phyloP scores from a whole-genome alignment of 2,797 vertebrate genomes.

The Amazonetta brasiliensis region DNA sequence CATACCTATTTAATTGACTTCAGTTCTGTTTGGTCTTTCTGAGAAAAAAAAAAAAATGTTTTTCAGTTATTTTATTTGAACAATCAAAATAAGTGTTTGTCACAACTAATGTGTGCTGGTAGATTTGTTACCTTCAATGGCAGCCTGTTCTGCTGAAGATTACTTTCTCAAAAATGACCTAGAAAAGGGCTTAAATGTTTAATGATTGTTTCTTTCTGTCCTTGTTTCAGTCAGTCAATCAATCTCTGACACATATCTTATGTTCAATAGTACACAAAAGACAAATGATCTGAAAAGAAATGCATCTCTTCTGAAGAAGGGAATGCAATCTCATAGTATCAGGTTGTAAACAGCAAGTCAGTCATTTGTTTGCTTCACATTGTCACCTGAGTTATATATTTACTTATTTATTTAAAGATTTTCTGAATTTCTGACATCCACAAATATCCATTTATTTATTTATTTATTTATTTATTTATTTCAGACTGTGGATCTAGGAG shows the following conservation, averaged over 20 bases:
- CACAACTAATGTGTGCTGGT: fast-evolving
- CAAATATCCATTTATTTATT: not conserved
- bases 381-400: not conserved
- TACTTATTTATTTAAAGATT: not conserved
- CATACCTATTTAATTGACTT: not conserved
- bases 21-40: not conserved
- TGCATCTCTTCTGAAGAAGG: not conserved
- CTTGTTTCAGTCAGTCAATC: not conserved
- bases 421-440: not conserved
- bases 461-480: fast-evolving
- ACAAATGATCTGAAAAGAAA: not conserved
- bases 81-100: not conserved
- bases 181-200: not conserved
- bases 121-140: not conserved
- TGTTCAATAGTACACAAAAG: not conserved
- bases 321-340: not conserved
- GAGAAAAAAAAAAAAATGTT: not conserved
- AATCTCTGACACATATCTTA: not conserved
- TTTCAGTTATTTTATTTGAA: not conserved
- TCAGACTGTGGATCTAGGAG: not conserved
- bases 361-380: not conserved
- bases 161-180: not conserved
- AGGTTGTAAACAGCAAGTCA: not conserved
- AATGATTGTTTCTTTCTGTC: not conserved
- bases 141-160: not conserved